A percentile compares a stretch with the other conserved stretches of the same genome.
Evolutionary conservation across 2,113 vertebrate genomes (phyloP).

Genomic region (Silurus glanis): DNA sequence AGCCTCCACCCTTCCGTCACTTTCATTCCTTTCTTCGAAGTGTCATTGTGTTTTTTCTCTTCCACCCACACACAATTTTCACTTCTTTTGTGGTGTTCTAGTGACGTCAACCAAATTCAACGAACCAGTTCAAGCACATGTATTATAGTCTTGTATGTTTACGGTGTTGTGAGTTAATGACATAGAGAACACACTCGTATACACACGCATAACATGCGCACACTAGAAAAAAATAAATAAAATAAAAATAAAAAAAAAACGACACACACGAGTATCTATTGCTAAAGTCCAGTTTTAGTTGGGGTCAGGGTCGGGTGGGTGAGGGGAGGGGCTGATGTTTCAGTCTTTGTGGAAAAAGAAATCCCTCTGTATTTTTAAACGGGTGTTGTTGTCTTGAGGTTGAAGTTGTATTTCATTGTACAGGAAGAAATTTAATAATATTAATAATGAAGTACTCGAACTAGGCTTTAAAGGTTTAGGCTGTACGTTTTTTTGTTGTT

Average conservation of each 20-base stretch:
- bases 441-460: slow-evolving; percentile 70
- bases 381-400: slow-evolving; percentile 66
- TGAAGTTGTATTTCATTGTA: slow-evolving; percentile 77
- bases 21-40: neutral
- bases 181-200: slow-evolving; percentile 73
- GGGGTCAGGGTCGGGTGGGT: slow-evolving; percentile 67
- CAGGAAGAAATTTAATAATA: slow-evolving; percentile 74
- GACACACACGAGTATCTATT: slow-evolving; percentile 74
- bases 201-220: slow-evolving; percentile 44
- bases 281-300: slow-evolving; percentile 79
- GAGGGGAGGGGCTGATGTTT: slow-evolving; percentile 58
- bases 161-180: slow-evolving; percentile 99
- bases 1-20: slow-evolving; percentile 12
- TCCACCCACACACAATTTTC: slow-evolving; percentile 25
- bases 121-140: slow-evolving; percentile 96
- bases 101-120: slow-evolving; percentile 79
- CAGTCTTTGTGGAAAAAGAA: slow-evolving; percentile 61
- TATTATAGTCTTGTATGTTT: slow-evolving; percentile 99
- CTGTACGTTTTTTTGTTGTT: slow-evolving; percentile 86
- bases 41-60: slow-evolving; percentile 32
- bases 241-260: slow-evolving; percentile 1
- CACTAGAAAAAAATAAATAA: slow-evolving; percentile 30
- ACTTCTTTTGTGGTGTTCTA: slow-evolving; percentile 77
- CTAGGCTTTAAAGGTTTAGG: slow-evolving; percentile 83
- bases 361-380: slow-evolving; percentile 76